These are phyloP conservation scores for Caenorhabditis virilis DNA, from an alignment of 2,888 invertebrate genomes.

Conservation along the genomic window DNA sequence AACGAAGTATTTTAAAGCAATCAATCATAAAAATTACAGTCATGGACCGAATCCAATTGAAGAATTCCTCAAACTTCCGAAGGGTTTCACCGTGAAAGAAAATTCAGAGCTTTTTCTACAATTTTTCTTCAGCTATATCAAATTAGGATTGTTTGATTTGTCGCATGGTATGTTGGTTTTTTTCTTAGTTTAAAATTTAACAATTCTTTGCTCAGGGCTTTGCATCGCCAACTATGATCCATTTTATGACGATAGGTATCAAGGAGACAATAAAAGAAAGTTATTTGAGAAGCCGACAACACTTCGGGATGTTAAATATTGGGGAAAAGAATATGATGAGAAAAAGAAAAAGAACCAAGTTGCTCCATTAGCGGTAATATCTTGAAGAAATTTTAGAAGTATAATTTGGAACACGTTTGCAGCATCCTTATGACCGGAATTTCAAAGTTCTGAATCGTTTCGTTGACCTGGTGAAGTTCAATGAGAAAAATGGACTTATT, in stretches of 20 bases:
- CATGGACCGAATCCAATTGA: background rate
- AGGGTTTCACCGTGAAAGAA: background rate
- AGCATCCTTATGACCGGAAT: background rate
- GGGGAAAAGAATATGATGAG: no score
- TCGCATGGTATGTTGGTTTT: background rate
- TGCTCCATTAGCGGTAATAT: no score
- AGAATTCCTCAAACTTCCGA: background rate
- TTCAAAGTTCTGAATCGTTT: background rate
- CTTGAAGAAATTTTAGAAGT: background rate
- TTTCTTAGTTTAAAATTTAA: no score
- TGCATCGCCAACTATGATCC: no score
- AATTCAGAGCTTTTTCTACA: background rate
- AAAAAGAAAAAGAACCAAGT: no score
- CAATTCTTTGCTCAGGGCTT: no score
- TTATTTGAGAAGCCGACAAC: no score
- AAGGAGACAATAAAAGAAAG: no score
- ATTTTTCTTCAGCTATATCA: background rate
- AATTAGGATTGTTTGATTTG: background rate
- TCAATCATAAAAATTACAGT: no score
- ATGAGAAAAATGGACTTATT: background rate
- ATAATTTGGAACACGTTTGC: background rate
- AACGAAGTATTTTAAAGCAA: no score
- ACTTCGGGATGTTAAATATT: no score
- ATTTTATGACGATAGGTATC: no score
- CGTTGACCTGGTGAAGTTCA: background rate